Percentiles rank a stretch among this genome's conserved stretches.
Evolutionary conservation across 2,113 vertebrate genomes (phyloP).

Genomic region (Otocyon megalotis): DNA sequence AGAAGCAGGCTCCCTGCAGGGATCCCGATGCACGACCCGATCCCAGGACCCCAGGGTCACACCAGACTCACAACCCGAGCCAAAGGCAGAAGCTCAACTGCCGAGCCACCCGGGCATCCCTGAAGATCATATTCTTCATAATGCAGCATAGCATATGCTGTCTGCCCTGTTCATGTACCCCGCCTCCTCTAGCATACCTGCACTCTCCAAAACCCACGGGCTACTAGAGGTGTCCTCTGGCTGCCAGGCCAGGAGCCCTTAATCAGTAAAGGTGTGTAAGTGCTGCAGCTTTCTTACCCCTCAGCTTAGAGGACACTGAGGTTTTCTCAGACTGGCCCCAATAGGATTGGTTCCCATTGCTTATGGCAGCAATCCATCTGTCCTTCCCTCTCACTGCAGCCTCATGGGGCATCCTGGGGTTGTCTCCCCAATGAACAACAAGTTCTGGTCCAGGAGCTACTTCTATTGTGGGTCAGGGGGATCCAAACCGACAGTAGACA

Average conservation of each 20-base stretch:
- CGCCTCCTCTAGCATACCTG: background rate
- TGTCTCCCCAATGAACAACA: background rate
- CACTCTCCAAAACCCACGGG: background rate
- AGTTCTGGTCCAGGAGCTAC: background rate
- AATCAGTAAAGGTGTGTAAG: no score
- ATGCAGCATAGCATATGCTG: accelerated
- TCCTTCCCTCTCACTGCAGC: background rate
- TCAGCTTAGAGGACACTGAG: background rate
- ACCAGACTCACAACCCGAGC: no score
- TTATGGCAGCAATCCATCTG: accelerated
- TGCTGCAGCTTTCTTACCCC: background rate
- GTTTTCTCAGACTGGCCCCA: background rate
- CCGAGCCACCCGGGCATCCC: no score
- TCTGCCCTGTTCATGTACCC: background rate
- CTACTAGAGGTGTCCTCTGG: background rate
- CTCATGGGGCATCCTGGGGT: background rate
- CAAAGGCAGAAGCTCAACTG: no score
- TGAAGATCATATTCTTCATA: background rate
- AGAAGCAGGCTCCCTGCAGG: no score
- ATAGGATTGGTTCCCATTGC: background rate
- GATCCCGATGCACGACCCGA: no score
- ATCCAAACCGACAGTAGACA: background rate
- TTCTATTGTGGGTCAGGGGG: background rate
- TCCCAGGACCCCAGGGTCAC: no score
- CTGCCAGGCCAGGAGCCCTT: background rate